phyloP scores from a whole-genome alignment of 2,797 vertebrate genomes.

The Crocidura indochinensis region DNA sequence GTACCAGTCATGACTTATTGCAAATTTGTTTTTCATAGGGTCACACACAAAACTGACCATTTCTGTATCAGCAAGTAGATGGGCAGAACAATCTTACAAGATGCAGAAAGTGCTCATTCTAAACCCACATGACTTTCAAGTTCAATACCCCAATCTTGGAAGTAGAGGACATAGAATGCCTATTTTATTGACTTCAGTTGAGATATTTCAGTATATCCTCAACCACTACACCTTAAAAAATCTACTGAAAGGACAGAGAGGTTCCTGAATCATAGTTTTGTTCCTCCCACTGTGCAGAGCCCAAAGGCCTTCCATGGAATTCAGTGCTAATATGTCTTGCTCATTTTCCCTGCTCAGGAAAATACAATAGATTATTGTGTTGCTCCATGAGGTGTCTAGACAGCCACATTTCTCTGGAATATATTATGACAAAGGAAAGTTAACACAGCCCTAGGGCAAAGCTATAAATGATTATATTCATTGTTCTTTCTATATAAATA shows the following conservation, averaged over 20 bases:
- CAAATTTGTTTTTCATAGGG: background rate
- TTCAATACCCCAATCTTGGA: background rate
- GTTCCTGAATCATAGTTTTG: background rate
- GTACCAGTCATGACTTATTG: background rate
- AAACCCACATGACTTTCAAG: too few relatives aligned
- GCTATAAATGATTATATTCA: conserved; percentile 9
- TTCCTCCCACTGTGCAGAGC: background rate
- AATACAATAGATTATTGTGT: background rate
- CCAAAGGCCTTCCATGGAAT: background rate
- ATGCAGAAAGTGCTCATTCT: background rate
- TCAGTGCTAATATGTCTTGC: background rate
- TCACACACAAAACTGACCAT: background rate
- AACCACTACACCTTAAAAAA: background rate
- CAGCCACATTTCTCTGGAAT: conserved; percentile 38
- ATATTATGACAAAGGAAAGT: conserved; percentile 15
- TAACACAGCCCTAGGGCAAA: conserved; percentile 4
- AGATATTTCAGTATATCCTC: background rate
- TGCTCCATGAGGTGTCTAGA: background rate
- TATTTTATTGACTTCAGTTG: conserved; percentile 10
- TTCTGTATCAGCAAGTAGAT: background rate
- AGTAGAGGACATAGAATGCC: background rate
- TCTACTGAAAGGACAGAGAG: background rate
- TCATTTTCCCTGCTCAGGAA: background rate
- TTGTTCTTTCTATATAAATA: background rate
- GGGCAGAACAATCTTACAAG: background rate